These are phyloP conservation scores for Ormyrus labotus DNA, from an alignment of 2,888 invertebrate genomes.

Conservation along the genomic window DNA sequence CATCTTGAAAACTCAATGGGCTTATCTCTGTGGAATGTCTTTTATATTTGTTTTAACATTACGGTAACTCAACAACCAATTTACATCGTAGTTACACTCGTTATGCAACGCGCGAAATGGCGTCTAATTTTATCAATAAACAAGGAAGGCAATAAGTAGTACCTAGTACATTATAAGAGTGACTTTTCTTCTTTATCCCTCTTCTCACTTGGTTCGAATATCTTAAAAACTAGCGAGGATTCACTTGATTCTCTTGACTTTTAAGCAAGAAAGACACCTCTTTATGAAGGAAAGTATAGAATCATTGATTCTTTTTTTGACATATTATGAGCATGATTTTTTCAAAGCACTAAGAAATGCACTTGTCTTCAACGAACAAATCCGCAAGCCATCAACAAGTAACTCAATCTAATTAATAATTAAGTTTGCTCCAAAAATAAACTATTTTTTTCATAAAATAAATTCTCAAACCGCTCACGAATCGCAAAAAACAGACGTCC, in stretches of 20 bases:
- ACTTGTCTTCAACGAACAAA: slow-evolving; percentile 32
- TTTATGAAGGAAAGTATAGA: slow-evolving; percentile 23
- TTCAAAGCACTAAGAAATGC: slow-evolving; percentile 32
- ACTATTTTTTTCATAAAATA: too few species aligned
- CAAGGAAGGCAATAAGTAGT: slow-evolving; percentile 56
- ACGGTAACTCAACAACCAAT: slow-evolving; percentile 54
- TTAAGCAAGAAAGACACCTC: slow-evolving; percentile 41
- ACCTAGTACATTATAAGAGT: slow-evolving; percentile 45
- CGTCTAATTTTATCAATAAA: slow-evolving; percentile 54
- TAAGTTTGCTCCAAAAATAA: too few species aligned
- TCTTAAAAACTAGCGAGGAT: slow-evolving; percentile 56
- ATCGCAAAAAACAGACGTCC: too few species aligned
- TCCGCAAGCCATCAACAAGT: slow-evolving; percentile 9
- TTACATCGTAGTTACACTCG: slow-evolving; percentile 41
- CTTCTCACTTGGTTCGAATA: slow-evolving; percentile 45
- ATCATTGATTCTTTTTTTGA: slow-evolving; percentile 27
- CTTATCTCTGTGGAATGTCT: slow-evolving; percentile 48
- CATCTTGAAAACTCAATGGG: slow-evolving; percentile 31
- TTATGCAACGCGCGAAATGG: slow-evolving; percentile 44
- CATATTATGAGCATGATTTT: slow-evolving; percentile 17
- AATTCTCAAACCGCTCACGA: too few species aligned
- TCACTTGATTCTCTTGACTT: slow-evolving; percentile 49
- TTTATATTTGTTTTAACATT: slow-evolving; percentile 41
- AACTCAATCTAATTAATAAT: slow-evolving; percentile 1
- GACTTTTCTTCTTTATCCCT: slow-evolving; percentile 32